These are phyloP conservation scores for Acridotheres tristis DNA, from an alignment of 2,797 vertebrate genomes.

Conservation along the genomic window DNA sequence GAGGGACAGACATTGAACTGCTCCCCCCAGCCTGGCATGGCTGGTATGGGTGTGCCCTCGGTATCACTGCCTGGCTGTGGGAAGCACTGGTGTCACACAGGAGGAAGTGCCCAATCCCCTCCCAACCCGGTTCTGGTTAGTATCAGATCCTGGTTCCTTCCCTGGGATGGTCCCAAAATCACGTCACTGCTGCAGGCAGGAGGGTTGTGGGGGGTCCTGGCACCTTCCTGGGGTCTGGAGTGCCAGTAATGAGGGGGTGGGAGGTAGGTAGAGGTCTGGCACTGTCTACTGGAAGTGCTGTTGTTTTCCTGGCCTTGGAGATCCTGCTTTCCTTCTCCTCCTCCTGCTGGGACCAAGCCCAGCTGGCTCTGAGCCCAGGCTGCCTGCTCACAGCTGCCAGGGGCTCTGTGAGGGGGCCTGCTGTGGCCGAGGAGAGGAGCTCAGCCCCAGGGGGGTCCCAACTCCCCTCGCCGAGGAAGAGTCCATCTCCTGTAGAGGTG, in stretches of 20 bases:
- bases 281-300: not conserved
- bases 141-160: not conserved
- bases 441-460: not conserved
- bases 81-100: not conserved
- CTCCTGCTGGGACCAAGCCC: not conserved
- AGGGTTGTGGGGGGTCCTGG: not conserved
- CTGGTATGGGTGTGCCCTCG: not conserved
- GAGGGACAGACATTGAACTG: not conserved
- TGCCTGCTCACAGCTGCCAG: not conserved
- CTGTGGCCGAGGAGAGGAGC: accelerated
- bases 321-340: slow-evolving; percentile 12
- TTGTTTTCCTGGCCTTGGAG: slow-evolving; percentile 55
- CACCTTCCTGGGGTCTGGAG: not conserved
- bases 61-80: accelerated
- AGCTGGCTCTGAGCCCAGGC: not conserved
- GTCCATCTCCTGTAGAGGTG: not conserved
- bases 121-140: accelerated
- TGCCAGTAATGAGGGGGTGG: not conserved
- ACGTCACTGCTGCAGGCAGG: accelerated
- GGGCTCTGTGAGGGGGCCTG: not conserved
- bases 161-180: not conserved
- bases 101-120: not conserved
- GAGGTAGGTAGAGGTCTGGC: not conserved
- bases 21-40: not conserved
- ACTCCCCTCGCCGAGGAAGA: accelerated